These are phyloP conservation scores for Lynx canadensis DNA, from an alignment of 2,113 vertebrate species.

Conservation along the genomic window DNA sequence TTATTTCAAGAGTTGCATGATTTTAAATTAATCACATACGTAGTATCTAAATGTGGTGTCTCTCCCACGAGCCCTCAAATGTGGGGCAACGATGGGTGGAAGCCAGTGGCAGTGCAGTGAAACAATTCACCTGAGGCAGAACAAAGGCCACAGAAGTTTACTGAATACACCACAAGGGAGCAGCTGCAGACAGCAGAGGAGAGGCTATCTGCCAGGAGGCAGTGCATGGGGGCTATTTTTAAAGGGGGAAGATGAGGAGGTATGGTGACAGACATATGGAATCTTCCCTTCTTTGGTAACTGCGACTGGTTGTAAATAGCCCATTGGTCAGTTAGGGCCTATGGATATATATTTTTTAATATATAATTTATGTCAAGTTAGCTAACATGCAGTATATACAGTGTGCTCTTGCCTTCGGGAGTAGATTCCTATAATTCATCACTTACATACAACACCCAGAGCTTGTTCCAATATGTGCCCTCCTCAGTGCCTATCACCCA, in stretches of 20 bases:
- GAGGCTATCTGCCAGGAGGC: background rate
- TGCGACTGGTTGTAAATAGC: background rate
- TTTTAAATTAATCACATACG: background rate
- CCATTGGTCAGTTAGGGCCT: background rate
- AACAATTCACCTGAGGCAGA: background rate
- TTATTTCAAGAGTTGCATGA: background rate
- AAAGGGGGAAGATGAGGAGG: background rate
- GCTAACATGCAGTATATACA: no score
- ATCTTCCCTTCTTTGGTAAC: background rate
- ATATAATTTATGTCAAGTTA: no score
- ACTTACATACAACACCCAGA: no score
- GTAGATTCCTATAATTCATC: no score
- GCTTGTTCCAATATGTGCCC: no score
- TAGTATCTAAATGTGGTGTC: background rate
- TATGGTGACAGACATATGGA: background rate
- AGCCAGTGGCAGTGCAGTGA: no score
- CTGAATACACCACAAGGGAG: background rate
- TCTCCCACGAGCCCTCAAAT: background rate
- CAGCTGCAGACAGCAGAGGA: background rate
- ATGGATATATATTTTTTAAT: background rate
- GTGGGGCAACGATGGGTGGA: background rate
- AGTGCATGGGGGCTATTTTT: background rate
- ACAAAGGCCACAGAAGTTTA: background rate
- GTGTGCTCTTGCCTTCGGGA: no score
- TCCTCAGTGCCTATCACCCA: no score